A percentile compares a stretch with the other conserved stretches of the same genome.
phyloP scores from a whole-genome alignment of 2,797 vertebrate species.

The Xiphophorus birchmanni region DNA sequence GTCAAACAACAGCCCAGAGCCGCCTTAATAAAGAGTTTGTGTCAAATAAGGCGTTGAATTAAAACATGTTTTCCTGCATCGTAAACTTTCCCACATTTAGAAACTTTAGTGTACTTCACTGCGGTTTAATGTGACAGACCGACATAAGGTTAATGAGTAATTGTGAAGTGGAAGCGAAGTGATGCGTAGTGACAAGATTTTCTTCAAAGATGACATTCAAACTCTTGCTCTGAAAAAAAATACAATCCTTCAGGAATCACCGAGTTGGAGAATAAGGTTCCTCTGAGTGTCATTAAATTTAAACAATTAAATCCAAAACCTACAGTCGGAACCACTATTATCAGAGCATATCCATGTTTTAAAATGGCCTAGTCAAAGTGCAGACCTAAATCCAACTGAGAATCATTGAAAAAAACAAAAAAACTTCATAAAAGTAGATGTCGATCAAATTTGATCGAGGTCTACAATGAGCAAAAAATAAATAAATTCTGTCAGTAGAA shows the following conservation, averaged over 20 bases:
- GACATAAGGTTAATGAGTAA: background rate
- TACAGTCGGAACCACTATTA: background rate
- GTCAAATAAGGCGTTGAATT: constrained; percentile 23
- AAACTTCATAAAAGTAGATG: background rate
- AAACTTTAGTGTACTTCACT: background rate
- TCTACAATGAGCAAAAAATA: background rate
- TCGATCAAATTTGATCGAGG: background rate
- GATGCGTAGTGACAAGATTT: background rate
- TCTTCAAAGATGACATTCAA: background rate
- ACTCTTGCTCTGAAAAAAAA: background rate
- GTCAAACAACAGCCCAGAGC: constrained; percentile 11
- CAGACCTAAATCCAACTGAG: background rate
- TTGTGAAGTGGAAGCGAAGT: background rate
- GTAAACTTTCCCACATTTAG: background rate
- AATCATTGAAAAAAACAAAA: background rate
- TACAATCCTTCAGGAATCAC: background rate
- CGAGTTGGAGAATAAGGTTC: background rate
- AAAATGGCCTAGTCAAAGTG: background rate
- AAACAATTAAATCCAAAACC: no score
- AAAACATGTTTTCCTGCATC: background rate
- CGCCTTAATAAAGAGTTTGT: constrained; percentile 9
- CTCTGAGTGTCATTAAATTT: background rate
- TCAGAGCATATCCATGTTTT: background rate
- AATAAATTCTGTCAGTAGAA: background rate
- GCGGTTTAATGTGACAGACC: background rate